A percentile compares a stretch with the other conserved stretches of the same genome.
Conservation (phyloP, 2,888 invertebrate species). For the Callosobruchus maculatus region DNA sequence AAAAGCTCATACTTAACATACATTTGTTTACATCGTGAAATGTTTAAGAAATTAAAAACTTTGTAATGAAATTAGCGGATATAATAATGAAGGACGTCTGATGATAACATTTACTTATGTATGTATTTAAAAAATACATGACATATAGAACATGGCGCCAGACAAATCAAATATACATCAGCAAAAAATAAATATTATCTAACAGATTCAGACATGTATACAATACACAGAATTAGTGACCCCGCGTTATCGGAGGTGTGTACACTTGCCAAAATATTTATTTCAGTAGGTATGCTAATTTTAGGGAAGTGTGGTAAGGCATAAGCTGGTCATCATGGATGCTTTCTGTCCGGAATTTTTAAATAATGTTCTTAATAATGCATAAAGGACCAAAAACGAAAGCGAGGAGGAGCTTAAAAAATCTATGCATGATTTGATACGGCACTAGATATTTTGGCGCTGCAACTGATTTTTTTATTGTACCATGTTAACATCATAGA, state of each 20-base stretch:
- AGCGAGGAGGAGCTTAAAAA: too few relatives aligned
- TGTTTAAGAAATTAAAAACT: not conserved
- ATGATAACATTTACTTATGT: not conserved
- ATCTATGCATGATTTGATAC: too few relatives aligned
- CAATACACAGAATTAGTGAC: not conserved
- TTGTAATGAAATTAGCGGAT: not conserved
- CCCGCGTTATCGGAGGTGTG: not conserved
- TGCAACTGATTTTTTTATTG: too few relatives aligned
- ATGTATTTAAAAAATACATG: not conserved
- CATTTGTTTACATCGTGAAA: not conserved
- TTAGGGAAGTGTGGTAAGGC: too few relatives aligned
- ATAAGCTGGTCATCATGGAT: too few relatives aligned
- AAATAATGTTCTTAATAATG: too few relatives aligned
- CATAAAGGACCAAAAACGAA: too few relatives aligned
- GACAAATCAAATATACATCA: not conserved
- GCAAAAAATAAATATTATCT: not conserved
- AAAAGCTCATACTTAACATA: not conserved
- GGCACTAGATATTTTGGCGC: too few relatives aligned
- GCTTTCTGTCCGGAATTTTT: too few relatives aligned
- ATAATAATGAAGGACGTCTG: not conserved
- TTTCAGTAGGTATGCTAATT: not conserved
- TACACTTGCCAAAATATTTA: not conserved
- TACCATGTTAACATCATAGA: too few relatives aligned
- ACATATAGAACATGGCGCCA: not conserved
- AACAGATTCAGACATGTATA: not conserved